Evolutionary conservation across 2,797 vertebrate species (phyloP).

Genomic region (Leucoraja ocellata): DNA sequence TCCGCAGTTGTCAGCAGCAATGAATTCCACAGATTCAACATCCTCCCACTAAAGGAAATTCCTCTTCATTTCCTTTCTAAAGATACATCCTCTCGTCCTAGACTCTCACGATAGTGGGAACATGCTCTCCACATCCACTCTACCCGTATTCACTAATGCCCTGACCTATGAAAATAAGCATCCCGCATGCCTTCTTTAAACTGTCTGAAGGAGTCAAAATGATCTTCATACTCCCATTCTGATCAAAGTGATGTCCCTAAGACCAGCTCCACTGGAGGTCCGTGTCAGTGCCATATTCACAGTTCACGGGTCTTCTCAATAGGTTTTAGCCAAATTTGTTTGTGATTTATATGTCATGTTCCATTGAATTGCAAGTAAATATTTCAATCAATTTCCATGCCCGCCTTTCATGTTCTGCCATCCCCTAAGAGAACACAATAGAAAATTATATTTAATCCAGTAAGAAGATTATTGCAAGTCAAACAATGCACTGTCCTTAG

Average conservation of each 20-base stretch:
- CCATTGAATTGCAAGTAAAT: slow-evolving; percentile 3
- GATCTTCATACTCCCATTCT: neutral
- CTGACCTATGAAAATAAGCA: too few species aligned
- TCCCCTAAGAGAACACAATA: neutral
- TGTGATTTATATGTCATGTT: neutral
- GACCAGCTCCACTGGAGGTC: neutral
- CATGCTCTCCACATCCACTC: too few species aligned
- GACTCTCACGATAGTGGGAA: too few species aligned
- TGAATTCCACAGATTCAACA: too few species aligned
- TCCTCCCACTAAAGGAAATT: too few species aligned
- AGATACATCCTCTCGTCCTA: too few species aligned
- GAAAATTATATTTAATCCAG: neutral
- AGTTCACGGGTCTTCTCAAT: neutral
- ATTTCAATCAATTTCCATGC: neutral
- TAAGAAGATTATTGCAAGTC: neutral
- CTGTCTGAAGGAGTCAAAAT: neutral
- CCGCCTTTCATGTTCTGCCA: neutral
- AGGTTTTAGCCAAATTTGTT: neutral
- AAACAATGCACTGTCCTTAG: neutral
- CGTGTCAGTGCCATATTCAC: neutral
- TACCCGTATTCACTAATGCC: too few species aligned
- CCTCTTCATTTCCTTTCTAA: too few species aligned
- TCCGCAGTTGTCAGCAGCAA: too few species aligned
- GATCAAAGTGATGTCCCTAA: neutral
- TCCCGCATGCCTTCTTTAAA: neutral